Base-by-base conservation (phyloP, 2,888 invertebrate species). In the Eledona agricola region DNA sequence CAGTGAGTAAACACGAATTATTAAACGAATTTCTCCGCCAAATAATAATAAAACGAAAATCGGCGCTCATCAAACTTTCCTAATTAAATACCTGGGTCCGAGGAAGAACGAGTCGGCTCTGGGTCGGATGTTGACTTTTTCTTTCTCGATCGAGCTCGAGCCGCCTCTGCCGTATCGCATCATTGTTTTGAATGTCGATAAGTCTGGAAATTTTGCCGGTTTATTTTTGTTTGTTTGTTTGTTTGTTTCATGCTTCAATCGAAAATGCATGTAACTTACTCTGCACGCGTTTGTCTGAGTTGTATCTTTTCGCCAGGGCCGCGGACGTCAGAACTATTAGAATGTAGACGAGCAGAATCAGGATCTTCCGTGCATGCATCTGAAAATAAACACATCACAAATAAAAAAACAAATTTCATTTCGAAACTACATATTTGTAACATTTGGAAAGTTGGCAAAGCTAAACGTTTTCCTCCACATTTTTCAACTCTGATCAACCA, bases 71-170 rank as follows among this genome's bases (percentile, higher is more conserved):
- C 28, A 40, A 40, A 40, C 26, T 40, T 25, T 40, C 40, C 6
- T 40, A 31, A 42, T 42, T 42, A 42, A 19, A 31, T 64, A 72
- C 73, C 73, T 67, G 22, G 73, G 68, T 7, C 70, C 71, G 46
- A 73, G 63, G 53, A 72, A 72, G 58, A 74, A 74, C 15, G 70
- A 62, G 29, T 71, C 70, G 9, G 67, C 69, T 54, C 72, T 58
- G 17, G 70, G 72, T 22, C 64, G 66, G n/a, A 71, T 67, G 37
- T 64, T 60, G 43, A 67, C 61, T 50, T 66, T 67, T 20, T 55
- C 62, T 35, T 61, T 60, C 12, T 57, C 46, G 3, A 37, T 47
- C 12, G 54, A 31, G 28, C 51, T 59, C 35, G 59, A 60, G 15
- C 63, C 62, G 9, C 37, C 53, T 23, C 72, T 61, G 5, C 73